A percentile compares a stretch with the other conserved stretches of the same genome.
These are phyloP conservation scores for Hippocampus kuda DNA, from an alignment of 2,797 vertebrate species.

Conservation along the genomic window DNA sequence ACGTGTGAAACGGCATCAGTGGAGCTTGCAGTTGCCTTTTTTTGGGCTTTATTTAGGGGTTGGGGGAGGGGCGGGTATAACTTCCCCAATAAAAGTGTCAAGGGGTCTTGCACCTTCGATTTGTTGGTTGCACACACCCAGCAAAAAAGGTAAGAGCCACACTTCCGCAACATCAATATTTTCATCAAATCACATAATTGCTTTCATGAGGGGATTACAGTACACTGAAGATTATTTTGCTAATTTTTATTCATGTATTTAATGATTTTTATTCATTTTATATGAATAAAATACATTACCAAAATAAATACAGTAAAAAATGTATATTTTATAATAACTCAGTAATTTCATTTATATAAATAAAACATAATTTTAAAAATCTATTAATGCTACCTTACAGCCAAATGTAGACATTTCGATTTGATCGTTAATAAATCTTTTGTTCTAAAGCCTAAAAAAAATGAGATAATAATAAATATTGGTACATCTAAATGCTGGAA, in stretches of 20 bases:
- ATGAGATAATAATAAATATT: too few relatives aligned
- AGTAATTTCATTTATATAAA: too few relatives aligned
- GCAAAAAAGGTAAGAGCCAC: background rate
- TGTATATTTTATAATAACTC: too few relatives aligned
- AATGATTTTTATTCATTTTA: background rate
- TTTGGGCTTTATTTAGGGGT: background rate
- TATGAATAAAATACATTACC: background rate
- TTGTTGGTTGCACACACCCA: background rate
- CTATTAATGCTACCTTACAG: too few relatives aligned
- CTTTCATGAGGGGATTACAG: background rate
- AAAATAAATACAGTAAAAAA: too few relatives aligned
- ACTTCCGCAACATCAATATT: background rate
- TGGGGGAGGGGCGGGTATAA: background rate
- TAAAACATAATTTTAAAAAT: too few relatives aligned
- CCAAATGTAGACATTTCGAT: too few relatives aligned
- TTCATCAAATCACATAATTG: background rate
- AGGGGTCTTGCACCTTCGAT: background rate
- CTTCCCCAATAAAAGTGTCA: background rate
- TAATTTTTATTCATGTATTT: too few relatives aligned
- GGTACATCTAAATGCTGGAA: too few relatives aligned
- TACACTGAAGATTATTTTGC: background rate
- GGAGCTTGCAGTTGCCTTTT: background rate
- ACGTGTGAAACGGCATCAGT: background rate
- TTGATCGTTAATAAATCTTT: too few relatives aligned
- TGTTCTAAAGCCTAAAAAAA: too few relatives aligned